phyloP scores from a whole-genome alignment of 2,797 vertebrate species.

The Acrocephalus scirpaceus region DNA sequence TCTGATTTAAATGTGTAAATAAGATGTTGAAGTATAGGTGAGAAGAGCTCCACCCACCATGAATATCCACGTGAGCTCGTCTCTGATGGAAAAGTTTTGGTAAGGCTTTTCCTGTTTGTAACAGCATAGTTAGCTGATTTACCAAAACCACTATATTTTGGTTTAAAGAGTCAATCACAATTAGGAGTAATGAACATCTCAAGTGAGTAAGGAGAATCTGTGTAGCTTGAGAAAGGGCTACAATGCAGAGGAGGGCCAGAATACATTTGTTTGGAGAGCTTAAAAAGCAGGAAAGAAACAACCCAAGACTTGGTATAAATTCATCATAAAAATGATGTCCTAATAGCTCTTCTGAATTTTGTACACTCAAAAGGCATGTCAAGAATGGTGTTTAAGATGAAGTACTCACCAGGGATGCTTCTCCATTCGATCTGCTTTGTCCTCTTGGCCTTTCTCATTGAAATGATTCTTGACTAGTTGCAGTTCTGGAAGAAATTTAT shows the following conservation, averaged over 20 bases:
- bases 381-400: neutral
- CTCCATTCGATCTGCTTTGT: neutral
- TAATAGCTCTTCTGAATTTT: neutral
- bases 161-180: neutral
- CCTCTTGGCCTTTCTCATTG: neutral
- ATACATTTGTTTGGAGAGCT: neutral
- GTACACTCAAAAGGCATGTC: neutral
- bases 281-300: neutral
- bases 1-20: neutral
- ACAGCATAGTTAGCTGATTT: neutral
- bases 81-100: neutral
- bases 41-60: neutral
- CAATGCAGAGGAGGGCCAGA: neutral
- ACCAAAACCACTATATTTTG: neutral
- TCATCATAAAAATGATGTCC: neutral
- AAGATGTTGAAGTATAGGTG: neutral
- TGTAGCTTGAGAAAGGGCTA: neutral
- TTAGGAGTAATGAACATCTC: neutral
- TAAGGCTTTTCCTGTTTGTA: constrained; percentile 26
- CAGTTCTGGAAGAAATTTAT: neutral
- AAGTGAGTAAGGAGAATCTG: neutral
- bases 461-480: neutral
- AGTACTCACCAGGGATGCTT: neutral
- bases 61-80: rapidly evolving
- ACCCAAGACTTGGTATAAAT: neutral